These are phyloP conservation scores for Halictus quadricinctus DNA, from an alignment of 2,888 invertebrate genomes.

Conservation along the genomic window DNA sequence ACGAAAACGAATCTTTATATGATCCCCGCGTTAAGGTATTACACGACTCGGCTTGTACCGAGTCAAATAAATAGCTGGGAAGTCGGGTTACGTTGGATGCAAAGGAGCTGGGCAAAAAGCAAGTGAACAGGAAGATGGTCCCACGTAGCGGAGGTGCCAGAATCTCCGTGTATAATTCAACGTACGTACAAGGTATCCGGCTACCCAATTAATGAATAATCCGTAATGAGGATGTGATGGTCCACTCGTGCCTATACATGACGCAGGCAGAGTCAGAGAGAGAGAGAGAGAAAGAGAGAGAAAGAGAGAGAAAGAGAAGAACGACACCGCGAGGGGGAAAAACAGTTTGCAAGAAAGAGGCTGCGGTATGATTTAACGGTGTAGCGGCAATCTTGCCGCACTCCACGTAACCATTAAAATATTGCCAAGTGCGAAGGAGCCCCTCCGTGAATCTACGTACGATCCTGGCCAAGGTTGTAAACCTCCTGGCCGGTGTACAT, in stretches of 20 bases:
- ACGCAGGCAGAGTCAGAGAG: conserved; percentile 1
- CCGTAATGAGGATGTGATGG: conserved; percentile 78
- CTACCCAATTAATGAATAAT: conserved; percentile 78
- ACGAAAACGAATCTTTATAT: conserved; percentile 34
- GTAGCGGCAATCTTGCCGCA: conserved; percentile 47
- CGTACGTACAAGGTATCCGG: conserved; percentile 49
- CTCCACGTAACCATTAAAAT: conserved; percentile 67
- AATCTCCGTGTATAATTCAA: conserved; percentile 63
- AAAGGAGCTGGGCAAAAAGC: conserved; percentile 9
- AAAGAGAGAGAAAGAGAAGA: not conserved
- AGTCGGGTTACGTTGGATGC: conserved; percentile 29
- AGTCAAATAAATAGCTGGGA: conserved; percentile 46
- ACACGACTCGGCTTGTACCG: conserved; percentile 27
- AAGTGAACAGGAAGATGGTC: conserved; percentile 17
- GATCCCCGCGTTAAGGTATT: conserved; percentile 33
- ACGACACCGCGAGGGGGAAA: not conserved
- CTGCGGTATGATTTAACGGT: conserved; percentile 58
- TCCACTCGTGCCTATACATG: conserved; percentile 61
- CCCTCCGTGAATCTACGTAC: conserved; percentile 68
- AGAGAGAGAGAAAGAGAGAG: not conserved
- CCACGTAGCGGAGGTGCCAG: conserved; percentile 55
- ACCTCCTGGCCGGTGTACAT: conserved; percentile 60
- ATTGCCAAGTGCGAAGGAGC: conserved; percentile 55
- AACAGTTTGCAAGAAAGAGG: conserved; percentile 45
- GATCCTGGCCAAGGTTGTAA: conserved; percentile 69